phyloP scores from a whole-genome alignment of 2,113 vertebrate species.

The Ctenodactylus gundi region DNA sequence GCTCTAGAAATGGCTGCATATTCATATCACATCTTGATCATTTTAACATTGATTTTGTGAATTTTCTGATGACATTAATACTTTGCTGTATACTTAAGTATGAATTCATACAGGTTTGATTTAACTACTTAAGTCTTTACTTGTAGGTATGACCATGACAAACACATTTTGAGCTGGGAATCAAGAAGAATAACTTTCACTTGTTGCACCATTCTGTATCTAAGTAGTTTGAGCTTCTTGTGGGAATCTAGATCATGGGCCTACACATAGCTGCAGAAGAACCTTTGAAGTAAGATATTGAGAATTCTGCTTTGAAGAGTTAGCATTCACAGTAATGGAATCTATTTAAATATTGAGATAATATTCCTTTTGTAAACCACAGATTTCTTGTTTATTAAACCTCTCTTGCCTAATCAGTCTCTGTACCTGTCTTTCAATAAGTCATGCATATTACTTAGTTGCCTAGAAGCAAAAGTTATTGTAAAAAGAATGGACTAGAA shows the following conservation, averaged over 20 bases:
- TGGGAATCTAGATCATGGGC: neutral
- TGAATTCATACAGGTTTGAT: neutral
- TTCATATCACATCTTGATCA: too few relatives aligned
- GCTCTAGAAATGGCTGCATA: too few relatives aligned
- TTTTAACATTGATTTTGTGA: too few relatives aligned
- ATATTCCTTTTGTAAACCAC: neutral
- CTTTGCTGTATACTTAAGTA: neutral
- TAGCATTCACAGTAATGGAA: neutral
- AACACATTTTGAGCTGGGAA: neutral
- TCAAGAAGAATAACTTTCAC: neutral
- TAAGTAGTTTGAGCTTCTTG: neutral
- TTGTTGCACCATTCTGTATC: neutral
- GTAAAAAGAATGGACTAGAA: slow-evolving; percentile 12
- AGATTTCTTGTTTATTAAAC: neutral
- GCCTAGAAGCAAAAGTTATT: neutral
- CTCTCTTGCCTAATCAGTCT: neutral
- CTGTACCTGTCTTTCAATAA: neutral
- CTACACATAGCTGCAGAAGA: neutral
- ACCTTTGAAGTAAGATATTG: neutral
- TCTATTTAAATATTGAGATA: neutral
- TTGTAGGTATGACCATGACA: neutral
- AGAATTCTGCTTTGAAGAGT: neutral
- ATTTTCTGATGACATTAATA: neutral
- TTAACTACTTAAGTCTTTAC: slow-evolving; percentile 12
- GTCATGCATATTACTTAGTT: neutral